These are phyloP conservation scores for Cydia pomonella DNA, from an alignment of 1,140 invertebrate genomes.

Conservation along the genomic window DNA sequence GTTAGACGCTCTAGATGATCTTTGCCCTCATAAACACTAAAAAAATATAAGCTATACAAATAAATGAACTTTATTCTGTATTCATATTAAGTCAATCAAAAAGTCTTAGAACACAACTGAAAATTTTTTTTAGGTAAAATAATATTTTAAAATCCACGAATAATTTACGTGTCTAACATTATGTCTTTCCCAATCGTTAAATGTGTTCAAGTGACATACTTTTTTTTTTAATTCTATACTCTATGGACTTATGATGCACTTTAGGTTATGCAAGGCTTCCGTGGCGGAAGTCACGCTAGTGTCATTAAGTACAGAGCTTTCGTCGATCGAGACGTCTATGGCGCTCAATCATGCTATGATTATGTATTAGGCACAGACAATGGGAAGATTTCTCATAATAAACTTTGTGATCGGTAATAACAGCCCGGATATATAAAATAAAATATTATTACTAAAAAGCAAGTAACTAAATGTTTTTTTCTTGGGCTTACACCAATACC, in stretches of 20 bases:
- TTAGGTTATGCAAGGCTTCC: constrained; percentile 37
- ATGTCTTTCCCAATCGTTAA: background rate
- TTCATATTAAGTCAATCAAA: background rate
- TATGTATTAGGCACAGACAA: constrained; percentile 8
- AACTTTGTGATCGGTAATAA: background rate
- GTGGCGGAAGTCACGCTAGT: constrained; percentile 45
- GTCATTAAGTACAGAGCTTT: constrained; percentile 43
- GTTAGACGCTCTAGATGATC: background rate
- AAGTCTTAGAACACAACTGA: background rate
- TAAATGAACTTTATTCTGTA: no score
- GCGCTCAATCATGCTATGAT: constrained; percentile 24
- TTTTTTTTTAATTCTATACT: background rate
- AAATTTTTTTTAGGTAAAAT: no score
- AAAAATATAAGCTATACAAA: background rate
- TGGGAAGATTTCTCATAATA: constrained; percentile 13
- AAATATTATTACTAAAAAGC: background rate
- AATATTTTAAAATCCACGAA: no score
- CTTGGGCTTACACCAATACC: no score
- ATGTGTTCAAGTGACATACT: background rate
- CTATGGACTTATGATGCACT: constrained; percentile 22
- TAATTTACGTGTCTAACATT: no score
- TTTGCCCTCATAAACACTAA: constrained; percentile 10
- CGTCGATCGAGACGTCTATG: constrained; percentile 32
- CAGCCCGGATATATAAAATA: constrained; percentile 1
- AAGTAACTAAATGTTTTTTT: no score